These are phyloP conservation scores for Acanthacorydalis orientalis DNA, from an alignment of 2,888 invertebrate genomes.

Conservation along the genomic window DNA sequence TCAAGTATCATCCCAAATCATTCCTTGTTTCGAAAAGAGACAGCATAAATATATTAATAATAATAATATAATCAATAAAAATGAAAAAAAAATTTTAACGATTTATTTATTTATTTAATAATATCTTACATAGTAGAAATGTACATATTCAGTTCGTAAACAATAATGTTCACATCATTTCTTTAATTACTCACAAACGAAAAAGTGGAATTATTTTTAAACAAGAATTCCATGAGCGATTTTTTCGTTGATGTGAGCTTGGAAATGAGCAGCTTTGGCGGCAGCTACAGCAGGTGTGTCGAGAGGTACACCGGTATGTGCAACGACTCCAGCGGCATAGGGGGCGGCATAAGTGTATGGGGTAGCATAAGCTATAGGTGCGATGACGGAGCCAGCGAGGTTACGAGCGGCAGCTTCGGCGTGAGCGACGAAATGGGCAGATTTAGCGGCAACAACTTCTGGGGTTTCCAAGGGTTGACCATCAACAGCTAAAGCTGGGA, in stretches of 20 bases:
- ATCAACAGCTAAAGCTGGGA: background rate
- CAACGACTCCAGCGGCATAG: background rate
- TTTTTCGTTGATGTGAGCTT: slow-evolving; percentile 1
- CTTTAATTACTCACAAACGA: too few species aligned
- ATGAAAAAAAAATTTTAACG: too few species aligned
- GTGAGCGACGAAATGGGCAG: slow-evolving; percentile 14
- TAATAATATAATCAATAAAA: too few species aligned
- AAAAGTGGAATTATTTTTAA: background rate
- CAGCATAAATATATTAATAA: too few species aligned
- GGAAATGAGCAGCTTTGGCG: slow-evolving; percentile 9
- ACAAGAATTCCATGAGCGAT: too few species aligned
- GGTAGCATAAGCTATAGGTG: background rate
- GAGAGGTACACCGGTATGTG: background rate
- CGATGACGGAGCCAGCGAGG: slow-evolving; percentile 13
- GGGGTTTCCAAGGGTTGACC: slow-evolving; percentile 1
- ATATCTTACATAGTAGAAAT: too few species aligned
- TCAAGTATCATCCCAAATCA: too few species aligned
- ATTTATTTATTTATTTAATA: too few species aligned
- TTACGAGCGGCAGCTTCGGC: slow-evolving; percentile 11
- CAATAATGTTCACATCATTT: too few species aligned
- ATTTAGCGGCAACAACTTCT: slow-evolving; percentile 4
- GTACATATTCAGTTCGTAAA: too few species aligned
- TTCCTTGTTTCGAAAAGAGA: too few species aligned
- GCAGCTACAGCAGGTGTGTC: slow-evolving; percentile 8
- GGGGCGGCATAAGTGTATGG: background rate